Base-by-base conservation (phyloP, 2,888 invertebrate species). In the Cyclophora albipunctata region DNA sequence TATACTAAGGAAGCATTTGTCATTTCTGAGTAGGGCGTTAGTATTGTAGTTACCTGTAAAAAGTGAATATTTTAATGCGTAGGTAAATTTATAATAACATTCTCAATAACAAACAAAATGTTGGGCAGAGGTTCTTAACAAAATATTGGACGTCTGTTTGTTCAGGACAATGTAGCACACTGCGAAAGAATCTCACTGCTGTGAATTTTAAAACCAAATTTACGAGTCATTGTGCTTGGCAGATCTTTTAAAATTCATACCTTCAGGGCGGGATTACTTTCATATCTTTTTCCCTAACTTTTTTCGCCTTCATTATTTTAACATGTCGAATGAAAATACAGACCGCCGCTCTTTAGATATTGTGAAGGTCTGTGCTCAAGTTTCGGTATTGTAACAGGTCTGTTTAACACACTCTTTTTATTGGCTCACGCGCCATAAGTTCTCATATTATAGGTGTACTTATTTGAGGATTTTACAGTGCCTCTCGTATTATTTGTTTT, bases 121-220 rank as follows among this genome's bases (percentile, higher is more conserved):
- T 20, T 20, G 20, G 20, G 20, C 2, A 20, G 20, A 20, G 20
- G 20, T 20, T 20, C 42, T 50, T 45, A 47, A 45, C 40, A 40
- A 40, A 46, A 46, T 40, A 46, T 41, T 34, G 6, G 40, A 20
- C 7, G 41, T 42, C 40, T 47, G 44, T 50, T 50, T 55, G 46
- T 34, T 55, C 45, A 43, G 37, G 45, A 48, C 53, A 50, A 40
- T 48, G 49, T 42, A 50, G 37, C 33, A 4, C 3, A 43, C 4
- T 46, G 20, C 34, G 46, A 46, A 51, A 55, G 47, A 57, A 57
- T 52, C 42, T 45, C 7, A 40, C 34, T n/a, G 45, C 52, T 55
- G 52, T 58, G 52, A 60, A 61, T 63, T 62, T 60, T 58, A 58
- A 54, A 62, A 57, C 47, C 35, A 44, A 62, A 59, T 63, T 59